Evolutionary conservation across 2,113 vertebrate species (phyloP).

Genomic region (Corythornis cristatus): DNA sequence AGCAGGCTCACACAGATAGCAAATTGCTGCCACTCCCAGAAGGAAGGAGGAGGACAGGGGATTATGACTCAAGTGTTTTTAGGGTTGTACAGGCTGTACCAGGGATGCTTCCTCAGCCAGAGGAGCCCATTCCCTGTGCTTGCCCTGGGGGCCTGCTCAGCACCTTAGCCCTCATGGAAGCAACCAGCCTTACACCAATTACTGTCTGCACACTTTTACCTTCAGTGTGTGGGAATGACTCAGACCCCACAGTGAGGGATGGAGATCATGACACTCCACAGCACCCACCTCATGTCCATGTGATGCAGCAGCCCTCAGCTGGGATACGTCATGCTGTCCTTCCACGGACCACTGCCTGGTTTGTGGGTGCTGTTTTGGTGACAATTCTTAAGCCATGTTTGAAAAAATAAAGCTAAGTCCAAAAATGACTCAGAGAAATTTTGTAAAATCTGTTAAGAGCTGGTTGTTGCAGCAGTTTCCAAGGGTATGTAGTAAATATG

Average conservation of each 20-base stretch:
- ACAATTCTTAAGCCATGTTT: background rate
- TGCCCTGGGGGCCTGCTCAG: background rate
- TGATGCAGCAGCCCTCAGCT: fast-evolving
- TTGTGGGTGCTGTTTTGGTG: background rate
- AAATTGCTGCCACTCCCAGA: constrained; percentile 60
- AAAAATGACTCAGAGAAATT: background rate
- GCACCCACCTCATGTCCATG: fast-evolving
- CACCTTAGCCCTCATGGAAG: background rate
- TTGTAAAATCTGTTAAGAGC: background rate
- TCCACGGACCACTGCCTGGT: fast-evolving
- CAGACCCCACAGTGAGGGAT: background rate
- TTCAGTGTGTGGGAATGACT: fast-evolving
- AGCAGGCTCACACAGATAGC: background rate
- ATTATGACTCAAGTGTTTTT: constrained; percentile 65
- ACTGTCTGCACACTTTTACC: fast-evolving
- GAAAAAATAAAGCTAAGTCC: background rate
- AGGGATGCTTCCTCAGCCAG: background rate
- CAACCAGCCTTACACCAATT: fast-evolving
- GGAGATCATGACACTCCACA: fast-evolving
- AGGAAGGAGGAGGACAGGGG: constrained; percentile 48
- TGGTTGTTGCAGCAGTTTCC: background rate
- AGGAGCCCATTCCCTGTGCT: background rate
- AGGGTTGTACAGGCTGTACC: constrained; percentile 25
- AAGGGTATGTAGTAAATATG: background rate
- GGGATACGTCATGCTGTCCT: fast-evolving